Percentiles rank a stretch among this genome's conserved stretches.
Conservation (phyloP, 2,113 vertebrate genomes). For the Percopsis transmontana region DNA sequence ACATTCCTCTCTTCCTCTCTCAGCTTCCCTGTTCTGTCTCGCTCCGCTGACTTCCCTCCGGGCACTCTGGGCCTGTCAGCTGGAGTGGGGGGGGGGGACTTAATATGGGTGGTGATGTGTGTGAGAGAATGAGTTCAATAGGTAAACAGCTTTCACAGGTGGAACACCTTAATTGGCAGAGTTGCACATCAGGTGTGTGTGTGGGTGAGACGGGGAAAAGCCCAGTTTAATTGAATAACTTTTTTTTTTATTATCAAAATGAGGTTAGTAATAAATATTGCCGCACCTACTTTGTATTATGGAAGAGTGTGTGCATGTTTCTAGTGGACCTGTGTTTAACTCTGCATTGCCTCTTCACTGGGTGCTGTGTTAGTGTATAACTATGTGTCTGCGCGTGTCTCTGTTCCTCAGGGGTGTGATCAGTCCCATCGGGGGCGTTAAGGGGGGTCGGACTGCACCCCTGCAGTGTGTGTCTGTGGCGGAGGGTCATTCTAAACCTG, state of each 20-base stretch:
- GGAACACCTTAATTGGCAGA: conserved; percentile 48
- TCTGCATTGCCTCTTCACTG: no score
- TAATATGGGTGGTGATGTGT: conserved; percentile 11
- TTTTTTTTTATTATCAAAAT: not conserved
- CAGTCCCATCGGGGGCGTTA: conserved; percentile 88
- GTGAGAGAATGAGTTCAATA: conserved; percentile 12
- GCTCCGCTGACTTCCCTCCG: conserved; percentile 58
- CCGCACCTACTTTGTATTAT: not conserved
- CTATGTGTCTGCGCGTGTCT: conserved; percentile 29
- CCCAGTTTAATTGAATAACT: no score
- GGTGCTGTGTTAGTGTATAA: conserved; percentile 8
- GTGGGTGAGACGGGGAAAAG: not conserved
- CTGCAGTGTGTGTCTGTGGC: conserved; percentile 92
- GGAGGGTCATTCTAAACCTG: conserved; percentile 95
- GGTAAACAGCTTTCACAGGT: conserved; percentile 28
- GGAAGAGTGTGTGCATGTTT: conserved; percentile 42
- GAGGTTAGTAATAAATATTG: not conserved
- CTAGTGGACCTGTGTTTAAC: conserved; percentile 14
- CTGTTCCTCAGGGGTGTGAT: conserved; percentile 87
- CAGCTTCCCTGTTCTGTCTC: conserved; percentile 47
- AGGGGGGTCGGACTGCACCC: conserved; percentile 88
- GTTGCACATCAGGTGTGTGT: conserved; percentile 4
- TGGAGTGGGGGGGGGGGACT: conserved; percentile 31
- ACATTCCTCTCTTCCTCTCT: conserved; percentile 47
- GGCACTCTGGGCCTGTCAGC: conserved; percentile 55